Base-by-base conservation (phyloP, 2,888 invertebrate genomes). In the Tipula unca region DNA sequence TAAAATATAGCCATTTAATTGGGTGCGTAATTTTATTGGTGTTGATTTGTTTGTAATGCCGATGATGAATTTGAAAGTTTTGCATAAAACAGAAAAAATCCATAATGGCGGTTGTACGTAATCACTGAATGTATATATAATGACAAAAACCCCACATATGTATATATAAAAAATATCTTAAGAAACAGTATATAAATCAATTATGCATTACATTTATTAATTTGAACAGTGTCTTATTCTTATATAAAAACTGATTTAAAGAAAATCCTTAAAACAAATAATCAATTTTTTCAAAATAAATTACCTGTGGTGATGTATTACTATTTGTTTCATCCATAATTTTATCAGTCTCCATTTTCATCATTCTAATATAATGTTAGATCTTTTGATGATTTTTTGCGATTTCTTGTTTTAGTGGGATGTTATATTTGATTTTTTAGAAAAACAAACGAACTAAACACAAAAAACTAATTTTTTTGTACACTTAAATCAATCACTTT, bases 321-420 rank as follows among this genome's bases (percentile, higher is more conserved):
- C 84, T 92, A 91, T 92, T 93, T 88, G 93, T 92, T 90, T 96
- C 96, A 92, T 96, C 96, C 92, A 95, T 95, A 92, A 95, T 94
- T 94, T 95, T 95, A 93, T 96, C 96, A 92, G 96, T 96, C 94
- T 96, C 96, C 96, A 96, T 96, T 94, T 95, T 95, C 92, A 94
- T 93, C 94, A 95, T 94, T 88, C 88, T 87, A 39, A 36, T 17
- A 82, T 85, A 20, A 25, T 69, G 69, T 69, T 69, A 69, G 25
- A 69, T 69, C 69, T 69, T 48, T 69, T 25, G 69, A 69, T 69
- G 69, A 69, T 69, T 69, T 69, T 25, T 69, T 69, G 25, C 20
- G 69, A 25, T 8, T 69, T 69, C n/a, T 25, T 69, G 69, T 69
- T 69, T 48, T 69, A 25, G 13, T 69, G 13, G 69, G 69, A 69